phyloP scores from a whole-genome alignment of 92 coral and sea anemone species.

The Anthopleura xanthogrammica region DNA sequence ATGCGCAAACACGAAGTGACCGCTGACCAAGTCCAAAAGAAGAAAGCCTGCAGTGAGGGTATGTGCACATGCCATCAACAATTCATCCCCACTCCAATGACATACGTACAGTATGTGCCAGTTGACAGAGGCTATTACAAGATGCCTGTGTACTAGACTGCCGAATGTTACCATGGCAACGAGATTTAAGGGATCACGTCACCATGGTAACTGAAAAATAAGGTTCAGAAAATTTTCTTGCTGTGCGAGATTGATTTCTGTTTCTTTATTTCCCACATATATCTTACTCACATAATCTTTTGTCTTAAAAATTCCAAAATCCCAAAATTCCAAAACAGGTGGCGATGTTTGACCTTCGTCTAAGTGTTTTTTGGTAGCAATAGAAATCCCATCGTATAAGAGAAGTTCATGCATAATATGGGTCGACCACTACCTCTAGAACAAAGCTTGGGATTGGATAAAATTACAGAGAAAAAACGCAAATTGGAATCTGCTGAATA shows the following conservation, averaged over 20 bases:
- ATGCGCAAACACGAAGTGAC: conserved; percentile 57
- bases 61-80: conserved; percentile 64
- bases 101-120: conserved; percentile 51
- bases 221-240: not conserved
- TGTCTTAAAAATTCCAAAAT: not conserved
- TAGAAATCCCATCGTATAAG: too few relatives aligned
- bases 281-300: not conserved
- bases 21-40: conserved; percentile 14
- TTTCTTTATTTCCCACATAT: not conserved
- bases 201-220: not conserved
- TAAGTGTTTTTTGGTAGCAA: not conserved
- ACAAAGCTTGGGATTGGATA: too few relatives aligned
- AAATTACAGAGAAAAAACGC: too few relatives aligned
- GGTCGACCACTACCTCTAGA: too few relatives aligned
- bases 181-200: not conserved
- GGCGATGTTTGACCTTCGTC: too few relatives aligned
- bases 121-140: conserved; percentile 39
- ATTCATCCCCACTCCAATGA: conserved; percentile 31
- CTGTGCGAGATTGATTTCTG: not conserved
- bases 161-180: not conserved
- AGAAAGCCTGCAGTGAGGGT: conserved; percentile 17
- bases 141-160: conserved; percentile 44
- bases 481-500: too few relatives aligned
- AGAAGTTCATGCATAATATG: too few relatives aligned
- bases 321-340: too few relatives aligned